phyloP scores from a whole-genome alignment of 2,888 invertebrate genomes.

The Carpatolechia fugitivella region DNA sequence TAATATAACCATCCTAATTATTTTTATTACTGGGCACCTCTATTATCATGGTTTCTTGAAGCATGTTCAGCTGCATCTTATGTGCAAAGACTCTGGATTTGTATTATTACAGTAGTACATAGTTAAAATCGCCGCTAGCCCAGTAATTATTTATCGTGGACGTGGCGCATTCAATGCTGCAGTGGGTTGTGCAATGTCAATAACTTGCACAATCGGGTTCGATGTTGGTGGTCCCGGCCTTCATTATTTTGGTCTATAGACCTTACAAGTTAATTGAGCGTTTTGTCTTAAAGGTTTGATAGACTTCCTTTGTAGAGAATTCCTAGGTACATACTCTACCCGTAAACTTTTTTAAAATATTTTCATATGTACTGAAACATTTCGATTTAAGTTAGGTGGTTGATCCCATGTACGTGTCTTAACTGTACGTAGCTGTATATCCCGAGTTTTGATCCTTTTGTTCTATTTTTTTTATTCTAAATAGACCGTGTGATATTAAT shows the following conservation, averaged over 20 bases:
- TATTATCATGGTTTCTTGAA: no score
- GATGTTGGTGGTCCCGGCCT: constrained; percentile 16
- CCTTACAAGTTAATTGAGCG: not conserved
- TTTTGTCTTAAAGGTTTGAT: not conserved
- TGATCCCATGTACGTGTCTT: not conserved
- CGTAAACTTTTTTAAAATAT: no score
- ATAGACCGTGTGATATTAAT: constrained; percentile 5
- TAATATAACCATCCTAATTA: not conserved
- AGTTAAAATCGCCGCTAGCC: constrained; percentile 25
- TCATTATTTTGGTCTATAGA: not conserved
- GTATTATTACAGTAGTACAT: not conserved
- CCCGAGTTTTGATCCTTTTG: not conserved
- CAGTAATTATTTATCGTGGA: constrained; percentile 28
- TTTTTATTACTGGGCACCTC: not conserved
- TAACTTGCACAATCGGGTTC: constrained; percentile 15
- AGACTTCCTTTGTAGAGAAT: not conserved
- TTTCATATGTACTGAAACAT: no score
- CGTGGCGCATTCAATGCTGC: not conserved
- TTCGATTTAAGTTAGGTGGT: no score
- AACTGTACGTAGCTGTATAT: not conserved
- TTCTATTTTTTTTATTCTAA: not conserved
- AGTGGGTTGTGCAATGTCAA: constrained; percentile 14
- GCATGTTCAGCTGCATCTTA: no score
- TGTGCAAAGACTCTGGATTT: no score
- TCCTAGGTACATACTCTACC: no score